Evolutionary conservation across 2,113 vertebrate species (phyloP).

Genomic region (Xiphophorus couchianus): DNA sequence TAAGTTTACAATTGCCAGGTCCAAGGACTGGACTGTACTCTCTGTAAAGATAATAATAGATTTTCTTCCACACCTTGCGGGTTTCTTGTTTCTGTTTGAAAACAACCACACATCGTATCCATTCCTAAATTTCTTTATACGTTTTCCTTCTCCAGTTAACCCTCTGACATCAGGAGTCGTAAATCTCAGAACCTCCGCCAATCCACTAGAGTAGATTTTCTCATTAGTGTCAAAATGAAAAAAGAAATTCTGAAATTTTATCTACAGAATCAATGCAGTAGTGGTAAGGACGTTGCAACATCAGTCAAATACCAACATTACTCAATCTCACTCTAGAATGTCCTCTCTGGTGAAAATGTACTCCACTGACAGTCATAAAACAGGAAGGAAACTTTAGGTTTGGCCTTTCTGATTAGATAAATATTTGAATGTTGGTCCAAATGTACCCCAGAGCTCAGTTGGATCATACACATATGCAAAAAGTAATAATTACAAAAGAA

Average conservation of each 20-base stretch:
- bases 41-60: too few relatives aligned
- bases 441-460: too few relatives aligned
- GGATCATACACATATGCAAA: too few relatives aligned
- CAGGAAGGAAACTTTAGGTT: background rate
- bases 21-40: background rate
- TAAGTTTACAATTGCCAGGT: background rate
- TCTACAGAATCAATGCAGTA: too few relatives aligned
- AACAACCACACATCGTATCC: background rate
- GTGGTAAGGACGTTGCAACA: too few relatives aligned
- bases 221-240: background rate
- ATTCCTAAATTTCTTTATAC: background rate
- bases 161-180: background rate
- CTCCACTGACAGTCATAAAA: background rate
- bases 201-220: background rate
- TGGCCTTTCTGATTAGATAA: background rate
- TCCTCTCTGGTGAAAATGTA: background rate
- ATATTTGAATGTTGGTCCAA: too few relatives aligned
- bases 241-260: too few relatives aligned
- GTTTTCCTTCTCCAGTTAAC: background rate
- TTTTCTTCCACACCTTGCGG: background rate
- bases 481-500: too few relatives aligned
- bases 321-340: too few relatives aligned
- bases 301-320: too few relatives aligned
- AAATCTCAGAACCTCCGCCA: background rate
- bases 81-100: background rate